These are phyloP conservation scores for Catharus bicknelli DNA, from an alignment of 2,113 vertebrate genomes.

Conservation along the genomic window DNA sequence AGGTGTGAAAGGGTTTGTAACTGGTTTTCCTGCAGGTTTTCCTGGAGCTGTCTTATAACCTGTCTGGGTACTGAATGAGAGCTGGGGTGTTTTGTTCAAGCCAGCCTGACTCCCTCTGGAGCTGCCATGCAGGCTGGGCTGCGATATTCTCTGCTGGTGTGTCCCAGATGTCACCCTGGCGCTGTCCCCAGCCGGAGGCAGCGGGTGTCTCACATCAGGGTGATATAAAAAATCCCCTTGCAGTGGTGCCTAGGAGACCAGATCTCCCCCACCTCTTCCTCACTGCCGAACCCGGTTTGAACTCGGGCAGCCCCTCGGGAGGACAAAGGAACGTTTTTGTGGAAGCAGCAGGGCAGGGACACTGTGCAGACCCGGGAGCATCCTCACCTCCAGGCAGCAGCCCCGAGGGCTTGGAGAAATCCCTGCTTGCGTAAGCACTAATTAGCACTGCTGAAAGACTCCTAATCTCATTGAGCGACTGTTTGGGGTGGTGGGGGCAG, in stretches of 20 bases:
- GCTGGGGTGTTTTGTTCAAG: accelerated
- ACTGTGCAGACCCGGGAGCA: neutral
- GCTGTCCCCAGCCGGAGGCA: neutral
- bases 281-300: neutral
- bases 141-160: neutral
- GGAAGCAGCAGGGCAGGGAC: neutral
- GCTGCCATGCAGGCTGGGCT: accelerated
- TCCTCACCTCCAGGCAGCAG: neutral
- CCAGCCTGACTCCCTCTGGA: neutral
- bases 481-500: neutral
- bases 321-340: neutral
- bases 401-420: conserved; percentile 17
- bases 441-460: neutral
- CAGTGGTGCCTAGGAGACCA: accelerated
- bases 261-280: neutral
- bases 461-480: neutral
- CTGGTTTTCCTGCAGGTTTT: neutral
- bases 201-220: accelerated
- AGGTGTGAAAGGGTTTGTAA: neutral
- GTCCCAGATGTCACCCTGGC: neutral
- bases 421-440: neutral
- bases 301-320: neutral
- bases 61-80: neutral
- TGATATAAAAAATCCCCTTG: neutral
- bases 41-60: neutral